phyloP scores from a whole-genome alignment of 2,113 vertebrate genomes.

The Orycteropus afer region DNA sequence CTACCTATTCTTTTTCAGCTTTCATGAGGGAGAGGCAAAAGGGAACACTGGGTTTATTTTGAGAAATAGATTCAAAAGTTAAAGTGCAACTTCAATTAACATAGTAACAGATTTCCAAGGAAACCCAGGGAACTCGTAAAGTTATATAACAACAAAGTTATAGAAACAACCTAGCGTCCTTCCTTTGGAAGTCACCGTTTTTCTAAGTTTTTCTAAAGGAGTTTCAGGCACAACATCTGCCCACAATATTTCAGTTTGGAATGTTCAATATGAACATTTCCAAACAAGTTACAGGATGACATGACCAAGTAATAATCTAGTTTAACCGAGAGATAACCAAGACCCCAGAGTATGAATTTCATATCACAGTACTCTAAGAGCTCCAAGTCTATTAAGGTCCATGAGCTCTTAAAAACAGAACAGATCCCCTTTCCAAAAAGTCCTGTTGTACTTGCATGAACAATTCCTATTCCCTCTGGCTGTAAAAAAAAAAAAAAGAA shows the following conservation, averaged over 20 bases:
- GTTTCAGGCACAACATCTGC: background rate
- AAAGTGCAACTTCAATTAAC: constrained; percentile 38
- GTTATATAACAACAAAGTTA: background rate
- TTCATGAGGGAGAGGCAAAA: constrained; percentile 14
- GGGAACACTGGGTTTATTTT: constrained; percentile 41
- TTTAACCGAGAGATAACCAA: background rate
- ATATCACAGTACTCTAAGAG: background rate
- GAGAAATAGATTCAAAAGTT: constrained; percentile 51
- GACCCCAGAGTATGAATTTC: background rate
- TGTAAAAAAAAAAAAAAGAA: background rate
- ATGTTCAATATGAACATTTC: background rate
- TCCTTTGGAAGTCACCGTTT: background rate
- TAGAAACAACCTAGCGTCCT: background rate
- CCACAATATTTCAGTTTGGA: background rate
- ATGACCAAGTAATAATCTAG: background rate
- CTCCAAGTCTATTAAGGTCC: background rate
- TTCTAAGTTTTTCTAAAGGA: background rate
- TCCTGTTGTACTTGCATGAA: background rate
- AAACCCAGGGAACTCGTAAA: background rate
- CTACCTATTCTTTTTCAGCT: constrained; percentile 13
- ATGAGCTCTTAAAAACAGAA: background rate
- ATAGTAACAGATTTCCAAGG: constrained; percentile 47
- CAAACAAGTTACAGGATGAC: background rate
- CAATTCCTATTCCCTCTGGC: background rate
- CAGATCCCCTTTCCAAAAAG: background rate